phyloP scores from a whole-genome alignment of 2,113 vertebrate species.

The Pteropus alecto region DNA sequence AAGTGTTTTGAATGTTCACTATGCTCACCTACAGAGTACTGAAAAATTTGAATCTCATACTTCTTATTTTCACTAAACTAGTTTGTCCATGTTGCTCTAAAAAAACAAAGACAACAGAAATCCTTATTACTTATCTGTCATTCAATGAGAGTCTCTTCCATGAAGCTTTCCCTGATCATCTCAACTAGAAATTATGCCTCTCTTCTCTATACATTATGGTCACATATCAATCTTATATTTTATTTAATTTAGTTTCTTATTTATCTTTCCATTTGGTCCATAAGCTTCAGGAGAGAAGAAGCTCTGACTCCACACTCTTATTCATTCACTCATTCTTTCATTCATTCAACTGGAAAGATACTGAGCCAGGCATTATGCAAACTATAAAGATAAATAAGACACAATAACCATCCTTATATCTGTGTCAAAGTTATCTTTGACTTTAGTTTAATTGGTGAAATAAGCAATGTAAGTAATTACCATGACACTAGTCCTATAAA shows the following conservation, averaged over 20 bases:
- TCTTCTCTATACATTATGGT: not conserved
- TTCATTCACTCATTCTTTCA: not conserved
- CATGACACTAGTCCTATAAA: not conserved
- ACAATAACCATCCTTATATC: not conserved
- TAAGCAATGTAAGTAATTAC: not conserved
- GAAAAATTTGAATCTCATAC: not conserved
- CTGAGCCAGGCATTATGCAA: not conserved
- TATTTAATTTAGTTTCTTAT: not conserved
- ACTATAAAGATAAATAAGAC: not conserved
- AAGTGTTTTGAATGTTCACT: not conserved
- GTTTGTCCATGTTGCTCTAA: not conserved
- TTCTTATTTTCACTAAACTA: not conserved
- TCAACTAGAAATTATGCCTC: not conserved
- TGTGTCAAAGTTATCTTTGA: not conserved
- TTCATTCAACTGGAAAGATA: slow-evolving; percentile 22
- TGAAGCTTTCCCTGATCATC: not conserved
- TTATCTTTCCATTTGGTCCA: not conserved
- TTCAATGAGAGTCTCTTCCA: not conserved
- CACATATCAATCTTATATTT: not conserved
- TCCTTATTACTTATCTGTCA: not conserved
- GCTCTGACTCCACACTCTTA: not conserved
- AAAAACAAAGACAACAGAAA: not conserved
- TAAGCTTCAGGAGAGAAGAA: not conserved
- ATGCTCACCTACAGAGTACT: not conserved
- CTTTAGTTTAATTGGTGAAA: not conserved